Conservation (phyloP, 2,113 vertebrate species). For the Hiodon alosoides region DNA sequence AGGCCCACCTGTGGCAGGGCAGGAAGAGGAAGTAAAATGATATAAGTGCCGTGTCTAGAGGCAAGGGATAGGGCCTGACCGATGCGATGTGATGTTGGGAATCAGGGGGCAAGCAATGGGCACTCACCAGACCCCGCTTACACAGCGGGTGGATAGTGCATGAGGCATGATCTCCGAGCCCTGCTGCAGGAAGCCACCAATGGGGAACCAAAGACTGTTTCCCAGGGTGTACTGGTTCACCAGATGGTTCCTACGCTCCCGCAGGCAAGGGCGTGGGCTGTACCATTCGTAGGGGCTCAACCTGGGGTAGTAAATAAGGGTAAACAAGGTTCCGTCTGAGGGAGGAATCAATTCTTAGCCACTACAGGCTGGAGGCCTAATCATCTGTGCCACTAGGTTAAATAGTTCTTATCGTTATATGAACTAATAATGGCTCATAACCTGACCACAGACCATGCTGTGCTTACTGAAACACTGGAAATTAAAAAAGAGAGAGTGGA, state of each 20-base stretch:
- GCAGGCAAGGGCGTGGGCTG: conserved; percentile 80
- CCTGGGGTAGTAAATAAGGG: conserved; percentile 44
- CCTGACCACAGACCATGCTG: too few species aligned
- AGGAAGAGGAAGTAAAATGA: conserved; percentile 1
- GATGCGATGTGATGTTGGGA: background rate
- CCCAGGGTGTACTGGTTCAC: conserved; percentile 90
- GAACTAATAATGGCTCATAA: too few species aligned
- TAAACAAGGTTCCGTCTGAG: background rate
- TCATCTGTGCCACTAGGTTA: too few species aligned
- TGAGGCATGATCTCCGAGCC: conserved; percentile 88
- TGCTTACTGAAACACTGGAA: too few species aligned
- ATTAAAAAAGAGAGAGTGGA: too few species aligned
- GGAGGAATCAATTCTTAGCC: background rate
- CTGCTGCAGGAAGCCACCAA: conserved; percentile 93
- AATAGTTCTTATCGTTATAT: too few species aligned
- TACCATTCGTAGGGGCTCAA: conserved; percentile 91
- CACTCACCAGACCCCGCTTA: conserved; percentile 87
- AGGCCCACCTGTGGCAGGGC: conserved; percentile 76
- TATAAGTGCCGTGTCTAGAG: background rate
- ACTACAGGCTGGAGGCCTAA: background rate
- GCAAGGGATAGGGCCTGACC: background rate
- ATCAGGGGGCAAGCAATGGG: background rate
- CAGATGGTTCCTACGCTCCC: conserved; percentile 70
- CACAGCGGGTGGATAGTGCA: conserved; percentile 83
- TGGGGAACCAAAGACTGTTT: conserved; percentile 90